These are phyloP conservation scores for Nyctibius grandis DNA, from an alignment of 2,797 vertebrate species.

Conservation along the genomic window DNA sequence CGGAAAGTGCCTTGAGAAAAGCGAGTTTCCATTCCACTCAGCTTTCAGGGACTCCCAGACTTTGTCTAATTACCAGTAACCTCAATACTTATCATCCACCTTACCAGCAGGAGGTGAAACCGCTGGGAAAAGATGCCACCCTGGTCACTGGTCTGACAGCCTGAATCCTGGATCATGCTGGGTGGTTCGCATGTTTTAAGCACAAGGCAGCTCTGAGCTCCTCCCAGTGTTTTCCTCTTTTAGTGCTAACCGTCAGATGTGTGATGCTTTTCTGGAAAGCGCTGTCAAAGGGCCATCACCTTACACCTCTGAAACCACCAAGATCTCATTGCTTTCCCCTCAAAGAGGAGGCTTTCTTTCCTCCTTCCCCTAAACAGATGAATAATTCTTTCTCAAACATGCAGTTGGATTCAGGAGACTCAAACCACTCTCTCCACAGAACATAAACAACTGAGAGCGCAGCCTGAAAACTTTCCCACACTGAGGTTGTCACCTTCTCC, in stretches of 20 bases:
- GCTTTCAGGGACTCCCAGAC: background rate
- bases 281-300: background rate
- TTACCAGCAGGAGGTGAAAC: background rate
- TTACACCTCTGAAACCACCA: background rate
- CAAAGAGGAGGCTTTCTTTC: background rate
- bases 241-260: background rate
- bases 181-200: background rate
- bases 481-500: conserved; percentile 5
- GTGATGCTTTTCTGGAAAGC: background rate
- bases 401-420: background rate
- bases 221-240: background rate
- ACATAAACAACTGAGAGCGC: conserved; percentile 22
- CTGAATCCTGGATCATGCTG: background rate
- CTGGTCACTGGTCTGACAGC: background rate
- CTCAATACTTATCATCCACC: background rate
- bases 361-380: background rate
- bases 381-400: background rate
- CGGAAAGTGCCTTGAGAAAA: background rate
- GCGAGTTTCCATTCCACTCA: background rate
- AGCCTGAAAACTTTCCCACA: conserved; percentile 48
- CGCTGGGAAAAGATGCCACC: background rate
- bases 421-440: background rate
- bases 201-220: background rate
- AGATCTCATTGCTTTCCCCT: background rate
- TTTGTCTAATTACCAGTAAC: background rate